Conservation (phyloP, 2,113 vertebrate species). For the Cottus gobio region DNA sequence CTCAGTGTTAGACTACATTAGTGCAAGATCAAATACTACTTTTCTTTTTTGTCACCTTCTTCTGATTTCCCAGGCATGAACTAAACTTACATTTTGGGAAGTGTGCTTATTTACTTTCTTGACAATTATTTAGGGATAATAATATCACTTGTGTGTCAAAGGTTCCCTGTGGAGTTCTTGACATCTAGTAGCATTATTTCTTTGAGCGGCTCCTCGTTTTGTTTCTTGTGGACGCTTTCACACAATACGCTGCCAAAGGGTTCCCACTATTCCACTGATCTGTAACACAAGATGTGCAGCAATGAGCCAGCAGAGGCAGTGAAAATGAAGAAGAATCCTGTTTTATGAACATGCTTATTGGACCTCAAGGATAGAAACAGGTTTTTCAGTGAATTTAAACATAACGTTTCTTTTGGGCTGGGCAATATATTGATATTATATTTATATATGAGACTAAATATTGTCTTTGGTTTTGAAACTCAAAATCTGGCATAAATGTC, state of each 20-base stretch:
- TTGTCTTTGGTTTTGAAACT: neutral
- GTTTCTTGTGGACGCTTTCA: neutral
- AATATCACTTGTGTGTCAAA: neutral
- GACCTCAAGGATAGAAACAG: neutral
- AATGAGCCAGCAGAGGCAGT: neutral
- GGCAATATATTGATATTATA: neutral
- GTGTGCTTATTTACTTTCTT: neutral
- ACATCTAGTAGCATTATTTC: neutral
- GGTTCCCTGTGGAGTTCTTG: neutral
- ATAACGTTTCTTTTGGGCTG: neutral
- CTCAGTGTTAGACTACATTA: slow-evolving; percentile 46
- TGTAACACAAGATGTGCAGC: neutral
- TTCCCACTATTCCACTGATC: neutral
- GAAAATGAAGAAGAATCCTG: neutral
- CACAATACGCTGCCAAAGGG: neutral
- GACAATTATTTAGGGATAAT: slow-evolving; percentile 6
- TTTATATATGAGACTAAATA: neutral
- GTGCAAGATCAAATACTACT: slow-evolving; percentile 17
- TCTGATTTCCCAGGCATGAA: neutral
- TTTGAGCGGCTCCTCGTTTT: neutral
- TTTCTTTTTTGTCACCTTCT: neutral
- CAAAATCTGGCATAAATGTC: neutral
- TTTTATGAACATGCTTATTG: neutral
- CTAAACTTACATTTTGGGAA: slow-evolving; percentile 5
- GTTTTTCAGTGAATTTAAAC: neutral